Percentiles rank a stretch among this genome's conserved stretches.
phyloP scores from a whole-genome alignment of 2,113 vertebrate genomes.

The Dendropsophus ebraccatus region DNA sequence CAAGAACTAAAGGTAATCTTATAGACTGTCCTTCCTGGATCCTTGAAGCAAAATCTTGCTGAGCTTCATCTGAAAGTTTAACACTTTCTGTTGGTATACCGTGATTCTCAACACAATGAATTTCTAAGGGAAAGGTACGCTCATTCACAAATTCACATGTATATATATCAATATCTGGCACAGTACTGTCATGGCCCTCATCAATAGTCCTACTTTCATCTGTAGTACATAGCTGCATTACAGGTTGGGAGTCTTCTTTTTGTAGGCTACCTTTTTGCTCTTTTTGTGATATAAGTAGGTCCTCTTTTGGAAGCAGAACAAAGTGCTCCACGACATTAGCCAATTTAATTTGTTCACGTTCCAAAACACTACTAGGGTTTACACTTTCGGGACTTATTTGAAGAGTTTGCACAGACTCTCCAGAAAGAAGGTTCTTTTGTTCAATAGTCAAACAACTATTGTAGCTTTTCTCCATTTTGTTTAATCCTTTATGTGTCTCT shows the following conservation, averaged over 20 bases:
- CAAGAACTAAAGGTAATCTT: conserved; percentile 74
- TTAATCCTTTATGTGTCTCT: conserved; percentile 64
- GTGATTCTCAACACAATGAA: conserved; percentile 69
- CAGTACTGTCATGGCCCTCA: conserved; percentile 66
- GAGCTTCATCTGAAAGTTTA: conserved; percentile 70
- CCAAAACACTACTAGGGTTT: conserved; percentile 62
- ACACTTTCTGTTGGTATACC: conserved; percentile 72
- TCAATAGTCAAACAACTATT: conserved; percentile 66
- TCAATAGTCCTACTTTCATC: conserved; percentile 69
- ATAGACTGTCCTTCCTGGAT: conserved; percentile 79
- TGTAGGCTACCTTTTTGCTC: conserved; percentile 72
- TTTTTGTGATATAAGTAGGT: conserved; percentile 56
- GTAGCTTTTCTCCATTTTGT: conserved; percentile 71
- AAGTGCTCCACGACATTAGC: conserved; percentile 69
- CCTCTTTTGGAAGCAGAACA: conserved; percentile 74
- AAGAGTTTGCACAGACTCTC: conserved; percentile 67
- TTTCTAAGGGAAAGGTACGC: conserved; percentile 68
- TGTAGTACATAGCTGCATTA: conserved; percentile 69
- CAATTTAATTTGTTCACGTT: conserved; percentile 62
- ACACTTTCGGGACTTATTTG: conserved; percentile 61
- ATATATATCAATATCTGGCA: conserved; percentile 65
- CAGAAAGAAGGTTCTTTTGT: conserved; percentile 67
- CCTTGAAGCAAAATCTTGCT: conserved; percentile 76
- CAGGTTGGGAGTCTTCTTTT: conserved; percentile 74
- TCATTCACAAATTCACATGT: conserved; percentile 71